Percentiles rank a stretch among this genome's conserved stretches.
phyloP scores from a whole-genome alignment of 2,888 invertebrate species.

The Coenonympha arcania region DNA sequence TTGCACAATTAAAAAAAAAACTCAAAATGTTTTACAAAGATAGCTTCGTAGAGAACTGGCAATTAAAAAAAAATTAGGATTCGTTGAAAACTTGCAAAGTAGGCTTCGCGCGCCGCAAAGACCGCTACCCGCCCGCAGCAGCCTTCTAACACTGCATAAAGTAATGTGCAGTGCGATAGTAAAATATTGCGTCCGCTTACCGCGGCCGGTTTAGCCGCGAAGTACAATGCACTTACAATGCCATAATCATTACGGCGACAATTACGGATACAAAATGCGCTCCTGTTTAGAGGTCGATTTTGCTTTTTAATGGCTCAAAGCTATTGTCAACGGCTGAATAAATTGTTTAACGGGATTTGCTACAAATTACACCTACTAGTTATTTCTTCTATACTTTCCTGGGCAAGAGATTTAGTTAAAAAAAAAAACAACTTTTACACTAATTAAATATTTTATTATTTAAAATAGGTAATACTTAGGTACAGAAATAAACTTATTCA shows the following conservation, averaged over 20 bases:
- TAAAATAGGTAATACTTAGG: no score
- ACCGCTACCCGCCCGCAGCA: constrained; percentile 56
- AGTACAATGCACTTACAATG: constrained; percentile 54
- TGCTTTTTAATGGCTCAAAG: constrained; percentile 13
- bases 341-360: background rate
- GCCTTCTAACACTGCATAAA: constrained; percentile 67
- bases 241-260: constrained; percentile 62
- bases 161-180: constrained; percentile 47
- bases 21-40: no score
- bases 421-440: no score
- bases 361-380: background rate
- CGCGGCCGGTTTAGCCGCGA: constrained; percentile 55
- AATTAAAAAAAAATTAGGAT: constrained; percentile 1
- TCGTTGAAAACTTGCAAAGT: constrained; percentile 14
- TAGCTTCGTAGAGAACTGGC: no score
- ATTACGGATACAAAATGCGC: constrained; percentile 56
- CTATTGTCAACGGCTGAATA: constrained; percentile 8
- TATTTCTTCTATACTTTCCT: no score
- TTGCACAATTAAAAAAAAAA: background rate
- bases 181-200: constrained; percentile 48
- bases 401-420: no score
- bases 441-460: background rate
- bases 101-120: constrained; percentile 35
- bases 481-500: background rate
- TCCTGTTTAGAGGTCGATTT: constrained; percentile 27